Evolutionary conservation across 2,113 vertebrate genomes (phyloP).

Genomic region (Gopherus flavomarginatus): DNA sequence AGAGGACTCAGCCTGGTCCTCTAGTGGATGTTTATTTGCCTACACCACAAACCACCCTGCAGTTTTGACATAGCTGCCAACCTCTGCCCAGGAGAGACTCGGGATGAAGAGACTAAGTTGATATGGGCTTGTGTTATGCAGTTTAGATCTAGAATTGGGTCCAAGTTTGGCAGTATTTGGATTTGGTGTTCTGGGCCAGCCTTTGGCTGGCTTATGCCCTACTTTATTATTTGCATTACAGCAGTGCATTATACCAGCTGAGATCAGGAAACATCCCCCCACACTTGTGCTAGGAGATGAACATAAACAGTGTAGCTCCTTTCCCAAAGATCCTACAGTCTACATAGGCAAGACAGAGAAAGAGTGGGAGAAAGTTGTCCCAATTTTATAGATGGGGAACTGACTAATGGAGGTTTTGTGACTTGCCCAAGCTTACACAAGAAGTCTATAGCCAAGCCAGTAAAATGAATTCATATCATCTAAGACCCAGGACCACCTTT

Average conservation of each 20-base stretch:
- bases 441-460: background rate
- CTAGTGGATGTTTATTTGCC: background rate
- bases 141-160: background rate
- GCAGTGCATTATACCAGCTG: background rate
- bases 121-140: background rate
- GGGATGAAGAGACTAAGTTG: background rate
- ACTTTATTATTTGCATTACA: background rate
- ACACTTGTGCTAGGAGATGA: background rate
- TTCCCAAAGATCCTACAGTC: background rate
- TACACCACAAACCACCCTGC: background rate
- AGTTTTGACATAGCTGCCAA: background rate
- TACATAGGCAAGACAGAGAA: background rate
- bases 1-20: background rate
- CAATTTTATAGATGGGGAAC: fast-evolving
- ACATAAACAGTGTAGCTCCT: background rate
- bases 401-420: fast-evolving
- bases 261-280: background rate
- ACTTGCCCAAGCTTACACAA: fast-evolving
- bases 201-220: background rate
- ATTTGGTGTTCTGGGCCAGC: background rate
- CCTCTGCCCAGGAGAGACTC: background rate
- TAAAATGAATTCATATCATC: background rate
- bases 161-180: background rate
- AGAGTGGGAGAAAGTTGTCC: background rate
- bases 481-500: background rate